Evolutionary conservation across 2,888 invertebrate genomes (phyloP), one percentile per base, ranked within the genome.

Genomic region (Acronicta psi): DNA sequence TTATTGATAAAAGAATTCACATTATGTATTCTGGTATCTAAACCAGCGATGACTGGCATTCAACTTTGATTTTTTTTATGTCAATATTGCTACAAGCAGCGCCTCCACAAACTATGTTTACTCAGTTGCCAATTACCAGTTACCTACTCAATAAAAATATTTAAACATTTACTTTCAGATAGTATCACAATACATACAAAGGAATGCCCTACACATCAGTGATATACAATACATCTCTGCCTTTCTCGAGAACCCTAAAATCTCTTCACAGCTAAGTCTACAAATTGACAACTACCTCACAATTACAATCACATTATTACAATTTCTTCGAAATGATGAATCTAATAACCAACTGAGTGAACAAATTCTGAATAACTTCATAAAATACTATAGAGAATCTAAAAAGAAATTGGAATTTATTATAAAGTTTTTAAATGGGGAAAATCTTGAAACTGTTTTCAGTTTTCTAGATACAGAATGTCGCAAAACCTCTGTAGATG

Each of bases 401-500:
- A 93, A 91, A 52, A 93, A 88, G 52, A 94, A 93, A 74, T 63
- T 91, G 2, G 92, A 92, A 46, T 92, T 93, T 59, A 86, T 92
- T 0, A 52, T 81, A 0, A 91, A 92, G 68, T 67, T 93, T 0
- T 60, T 93, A 5, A 79, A 86, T 6, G 86, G 85, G 13, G 87
- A 91, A 63, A 87, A 87, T 70, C 51, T 94, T 6, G 92, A 93
- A 73, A 89, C 87, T 0, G 50, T 93, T 14, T 92, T 93, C 44
- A 82, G 80, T 59, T 93, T 83, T 59, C 73, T 93, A 40, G 79
- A 89, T 8, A 85, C 88, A 3, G 84, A 88, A 44, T 83, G 77
- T 41, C 77, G 82, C 13, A 62, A 71, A n/a, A 68, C 75, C 1
- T 87, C 86, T 0, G 65, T 91, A 9, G 77, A 83, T 59, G 67